Evolutionary conservation across 2,113 vertebrate species (phyloP), one percentile per base, ranked within the genome.

Genomic region (Pygoscelis antarcticus): DNA sequence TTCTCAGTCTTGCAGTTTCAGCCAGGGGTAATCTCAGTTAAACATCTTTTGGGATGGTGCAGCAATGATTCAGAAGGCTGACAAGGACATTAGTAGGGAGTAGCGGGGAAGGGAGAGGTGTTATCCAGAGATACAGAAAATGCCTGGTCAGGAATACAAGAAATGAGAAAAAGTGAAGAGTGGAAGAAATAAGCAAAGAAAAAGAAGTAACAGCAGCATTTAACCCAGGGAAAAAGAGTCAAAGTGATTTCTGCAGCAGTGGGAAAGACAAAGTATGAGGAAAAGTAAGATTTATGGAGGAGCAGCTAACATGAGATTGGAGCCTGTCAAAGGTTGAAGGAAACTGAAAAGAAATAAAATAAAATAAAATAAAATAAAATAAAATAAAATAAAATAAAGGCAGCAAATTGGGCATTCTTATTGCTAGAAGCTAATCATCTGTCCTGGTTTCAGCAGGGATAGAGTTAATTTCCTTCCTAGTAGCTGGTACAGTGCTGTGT

Each of bases 11-110:
- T 61, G 55, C 13, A 0, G 29, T 51, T 94, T 66, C 72, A 89
- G 77, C 20, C 34, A 68, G 81, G 44, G 40, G 7, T 58, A 85
- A 85, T 94, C 90, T 93, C 55, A 36, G 77, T 86, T 83, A 83
- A 89, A 78, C 30, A 88, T 96, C 94, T 90, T 96, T 96, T 57
- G 77, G 83, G 91, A 91, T 85, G 46, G 64, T 46, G 38, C 68
- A 36, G 94, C 97, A 96, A 97, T 98, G 98, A 97, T 98, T 98
- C 96, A 97, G 96, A 95, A 95, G 97, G 89, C 93, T 98, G 97
- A 98, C 98, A 98, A 97, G 97, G 97, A 96, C 97, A 97, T 98
- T 97, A 98, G 97, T 57, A 86, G 93, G 70, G 40, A 89, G 38
- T 21, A 93, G 86, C 83, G 88, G 68, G 55, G 47, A 97, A 93